Evolutionary conservation across 2,888 invertebrate genomes (phyloP), one percentile per base, ranked within the genome.

Genomic region (Chymomyza fuscimana): DNA sequence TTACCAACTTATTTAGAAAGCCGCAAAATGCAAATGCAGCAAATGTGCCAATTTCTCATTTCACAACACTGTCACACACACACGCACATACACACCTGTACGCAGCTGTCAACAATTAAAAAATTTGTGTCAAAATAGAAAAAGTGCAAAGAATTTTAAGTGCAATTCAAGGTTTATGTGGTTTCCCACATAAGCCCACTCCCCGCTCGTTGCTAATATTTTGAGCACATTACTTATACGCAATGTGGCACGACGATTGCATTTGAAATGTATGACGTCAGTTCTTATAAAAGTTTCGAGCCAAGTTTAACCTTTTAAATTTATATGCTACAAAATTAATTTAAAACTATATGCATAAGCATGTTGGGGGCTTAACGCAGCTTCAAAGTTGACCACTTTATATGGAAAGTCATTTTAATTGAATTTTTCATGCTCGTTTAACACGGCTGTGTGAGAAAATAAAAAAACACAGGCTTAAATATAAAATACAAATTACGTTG

Each of bases 41-140:
- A 68, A 79, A 81, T 82, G 82, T 82, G 76, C 87, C 76, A 80
- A 79, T 79, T 80, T 84, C 68, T 63, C 70, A 74, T 66, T 22
- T 5, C 56, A 56, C 56, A 29, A 12, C n/a, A 52, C 19, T 52
- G 29, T 29, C 52, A 16, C 15, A 61, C 58, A 32, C 32, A 16
- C n/a, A 63, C 19, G 51, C 54, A 52, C 4, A 2, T 16, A 10
- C 32, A 22, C 56, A 54, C 6, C 40, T 52, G 29, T 22, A 16
- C 50, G 5, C 6, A 25, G 50, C 61, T 46, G 56, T 59, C 62
- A 72, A 81, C 86, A 86, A 83, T 81, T 79, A 74, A 86, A 83
- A 40, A 84, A 83, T 81, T 74, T 78, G 86, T 83, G 82, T 83
- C 82, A 83, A 83, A 86, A 79, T 86, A 73, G 76, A 63, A 40